Percentiles rank a stretch among this genome's conserved stretches.
These are phyloP conservation scores for Megalonaias nervosa DNA, from an alignment of 1,140 invertebrate species.

Conservation along the genomic window DNA sequence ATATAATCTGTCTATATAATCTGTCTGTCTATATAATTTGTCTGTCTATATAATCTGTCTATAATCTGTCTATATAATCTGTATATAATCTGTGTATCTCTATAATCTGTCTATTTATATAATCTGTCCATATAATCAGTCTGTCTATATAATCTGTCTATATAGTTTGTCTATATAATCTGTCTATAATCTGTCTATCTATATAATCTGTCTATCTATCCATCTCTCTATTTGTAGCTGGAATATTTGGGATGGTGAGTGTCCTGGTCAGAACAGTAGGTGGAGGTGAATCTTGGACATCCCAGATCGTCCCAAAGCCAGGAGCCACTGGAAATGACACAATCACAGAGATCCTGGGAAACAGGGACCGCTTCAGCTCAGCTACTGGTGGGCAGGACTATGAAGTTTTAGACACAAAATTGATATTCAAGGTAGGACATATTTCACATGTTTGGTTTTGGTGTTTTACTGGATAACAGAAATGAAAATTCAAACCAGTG, in stretches of 20 bases:
- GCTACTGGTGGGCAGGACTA: slow-evolving; percentile 60
- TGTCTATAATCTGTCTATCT: no score
- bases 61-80: no score
- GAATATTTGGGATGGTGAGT: slow-evolving; percentile 59
- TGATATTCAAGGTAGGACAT: slow-evolving; percentile 50
- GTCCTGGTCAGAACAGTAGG: slow-evolving; percentile 64
- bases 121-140: no score
- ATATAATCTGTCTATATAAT: no score
- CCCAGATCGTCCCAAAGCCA: slow-evolving; percentile 47
- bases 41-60: no score
- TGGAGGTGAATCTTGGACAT: slow-evolving; percentile 64
- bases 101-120: no score
- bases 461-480: background rate
- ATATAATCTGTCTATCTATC: no score
- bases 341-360: slow-evolving; percentile 59
- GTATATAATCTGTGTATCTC: no score
- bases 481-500: no score
- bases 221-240: slow-evolving; percentile 43
- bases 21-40: no score
- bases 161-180: no score
- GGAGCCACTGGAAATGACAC: slow-evolving; percentile 52
- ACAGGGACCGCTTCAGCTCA: slow-evolving; percentile 42
- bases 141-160: no score
- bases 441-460: background rate
- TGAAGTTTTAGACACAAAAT: slow-evolving; percentile 49